A percentile compares a stretch with the other conserved stretches of the same genome.
These are phyloP conservation scores for Eucidaris tribuloides DNA, from an alignment of 35 echinoderm and acorn worm species.

Conservation along the genomic window DNA sequence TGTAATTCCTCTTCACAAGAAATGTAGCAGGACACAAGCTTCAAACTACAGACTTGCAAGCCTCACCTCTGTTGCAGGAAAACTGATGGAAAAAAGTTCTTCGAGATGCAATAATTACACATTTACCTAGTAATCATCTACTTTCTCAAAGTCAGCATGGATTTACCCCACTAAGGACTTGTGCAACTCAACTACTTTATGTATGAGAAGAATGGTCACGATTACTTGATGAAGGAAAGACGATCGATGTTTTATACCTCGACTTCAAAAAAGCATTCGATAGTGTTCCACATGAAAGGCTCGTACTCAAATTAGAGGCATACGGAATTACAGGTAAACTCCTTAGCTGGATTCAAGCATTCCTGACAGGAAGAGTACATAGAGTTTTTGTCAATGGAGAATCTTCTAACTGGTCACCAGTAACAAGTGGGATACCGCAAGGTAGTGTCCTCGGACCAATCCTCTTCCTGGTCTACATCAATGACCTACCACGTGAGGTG, in stretches of 20 bases:
- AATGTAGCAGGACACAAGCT: slow-evolving; percentile 16
- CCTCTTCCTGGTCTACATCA: slow-evolving; percentile 41
- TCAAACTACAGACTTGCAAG: not conserved
- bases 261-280: slow-evolving; percentile 51
- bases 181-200: too few species aligned
- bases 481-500: slow-evolving; percentile 36
- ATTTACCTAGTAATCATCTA: too few species aligned
- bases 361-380: slow-evolving; percentile 24
- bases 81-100: slow-evolving; percentile 19
- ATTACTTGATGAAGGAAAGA: slow-evolving; percentile 12
- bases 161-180: too few species aligned
- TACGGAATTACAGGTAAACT: slow-evolving; percentile 44
- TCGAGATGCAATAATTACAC: too few species aligned
- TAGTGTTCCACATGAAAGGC: slow-evolving; percentile 21
- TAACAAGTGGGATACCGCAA: slow-evolving; percentile 44
- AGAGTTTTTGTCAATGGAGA: slow-evolving; percentile 25
- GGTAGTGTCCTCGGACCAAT: slow-evolving; percentile 40
- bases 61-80: slow-evolving; percentile 17
- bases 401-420: slow-evolving; percentile 17
- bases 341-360: slow-evolving; percentile 34
- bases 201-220: too few species aligned
- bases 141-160: too few species aligned
- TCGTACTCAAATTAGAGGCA: slow-evolving; percentile 34
- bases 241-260: slow-evolving; percentile 13
- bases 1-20: not conserved